Percentiles rank a stretch among this genome's conserved stretches.
phyloP scores from a whole-genome alignment of 1,140 invertebrate species.

The Dufourea novaeangliae region DNA sequence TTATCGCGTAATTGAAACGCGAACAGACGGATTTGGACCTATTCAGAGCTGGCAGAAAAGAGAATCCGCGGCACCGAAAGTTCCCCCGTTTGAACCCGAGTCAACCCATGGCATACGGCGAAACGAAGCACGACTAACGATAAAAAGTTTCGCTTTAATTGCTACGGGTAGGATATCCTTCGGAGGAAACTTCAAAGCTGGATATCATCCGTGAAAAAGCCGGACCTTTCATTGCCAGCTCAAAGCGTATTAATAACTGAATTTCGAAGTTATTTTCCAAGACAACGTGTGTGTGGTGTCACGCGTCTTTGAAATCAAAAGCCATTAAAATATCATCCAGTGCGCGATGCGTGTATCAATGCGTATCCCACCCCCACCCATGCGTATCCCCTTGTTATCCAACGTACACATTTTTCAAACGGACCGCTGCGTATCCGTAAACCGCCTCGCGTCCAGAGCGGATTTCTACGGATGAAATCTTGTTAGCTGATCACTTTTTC shows the following conservation, averaged over 20 bases:
- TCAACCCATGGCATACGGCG: slow-evolving; percentile 8
- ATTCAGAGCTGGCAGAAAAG: slow-evolving; percentile 53
- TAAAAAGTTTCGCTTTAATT: slow-evolving; percentile 63
- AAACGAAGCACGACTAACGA: slow-evolving; percentile 40
- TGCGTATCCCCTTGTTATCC: too few relatives aligned
- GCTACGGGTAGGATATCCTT: slow-evolving; percentile 48
- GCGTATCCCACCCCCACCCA: neutral
- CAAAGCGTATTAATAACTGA: slow-evolving; percentile 22
- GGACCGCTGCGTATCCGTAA: neutral
- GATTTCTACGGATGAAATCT: neutral
- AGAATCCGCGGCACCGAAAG: slow-evolving; percentile 51
- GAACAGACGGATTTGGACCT: slow-evolving; percentile 59
- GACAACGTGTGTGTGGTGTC: neutral
- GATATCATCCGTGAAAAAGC: slow-evolving; percentile 48
- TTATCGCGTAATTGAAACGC: slow-evolving; percentile 64
- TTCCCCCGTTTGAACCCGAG: slow-evolving; percentile 40
- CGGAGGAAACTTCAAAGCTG: slow-evolving; percentile 50
- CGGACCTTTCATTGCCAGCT: neutral
- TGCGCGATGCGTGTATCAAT: neutral
- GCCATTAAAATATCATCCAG: neutral
- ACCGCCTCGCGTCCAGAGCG: neutral
- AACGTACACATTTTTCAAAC: slow-evolving; percentile 18
- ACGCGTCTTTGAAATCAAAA: neutral
- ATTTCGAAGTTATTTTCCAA: slow-evolving; percentile 29
- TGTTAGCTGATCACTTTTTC: neutral